A percentile compares a stretch with the other conserved stretches of the same genome.
phyloP scores from a whole-genome alignment of 2,888 invertebrate species.

The Clepsis dumicolana region DNA sequence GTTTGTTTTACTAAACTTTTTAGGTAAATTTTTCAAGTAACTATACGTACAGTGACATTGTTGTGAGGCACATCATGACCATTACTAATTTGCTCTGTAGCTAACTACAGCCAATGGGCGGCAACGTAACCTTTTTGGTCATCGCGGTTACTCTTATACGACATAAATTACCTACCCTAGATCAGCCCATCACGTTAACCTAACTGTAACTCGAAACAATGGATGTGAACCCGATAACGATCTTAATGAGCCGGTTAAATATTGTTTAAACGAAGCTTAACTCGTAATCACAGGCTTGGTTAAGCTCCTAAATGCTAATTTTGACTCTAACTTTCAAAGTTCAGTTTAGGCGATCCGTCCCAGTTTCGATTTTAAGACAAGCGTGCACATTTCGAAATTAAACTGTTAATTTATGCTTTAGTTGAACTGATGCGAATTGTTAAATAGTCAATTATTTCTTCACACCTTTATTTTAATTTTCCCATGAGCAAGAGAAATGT shows the following conservation, averaged over 20 bases:
- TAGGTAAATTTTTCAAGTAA: too few species aligned
- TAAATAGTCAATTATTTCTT: slow-evolving; percentile 20
- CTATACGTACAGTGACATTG: too few species aligned
- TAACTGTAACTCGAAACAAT: slow-evolving; percentile 54
- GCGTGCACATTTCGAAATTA: slow-evolving; percentile 8
- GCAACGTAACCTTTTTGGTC: slow-evolving; percentile 1
- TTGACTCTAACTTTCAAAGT: slow-evolving; percentile 11
- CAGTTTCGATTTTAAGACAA: slow-evolving; percentile 15
- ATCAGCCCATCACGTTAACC: slow-evolving; percentile 34
- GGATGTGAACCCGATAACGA: slow-evolving; percentile 58
- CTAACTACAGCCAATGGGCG: background rate
- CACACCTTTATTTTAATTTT: slow-evolving; percentile 38
- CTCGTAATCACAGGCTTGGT: slow-evolving; percentile 45
- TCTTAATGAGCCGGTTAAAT: slow-evolving; percentile 66
- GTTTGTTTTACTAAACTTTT: too few species aligned
- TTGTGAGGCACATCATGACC: too few species aligned
- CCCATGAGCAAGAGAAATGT: slow-evolving; percentile 14
- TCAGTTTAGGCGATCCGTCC: slow-evolving; percentile 9
- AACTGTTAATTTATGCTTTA: background rate
- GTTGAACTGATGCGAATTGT: slow-evolving; percentile 3
- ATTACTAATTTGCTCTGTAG: too few species aligned
- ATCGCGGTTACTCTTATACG: background rate
- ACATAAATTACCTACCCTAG: slow-evolving; percentile 37
- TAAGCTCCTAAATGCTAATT: slow-evolving; percentile 41
- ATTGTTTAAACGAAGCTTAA: slow-evolving; percentile 57